Percentiles rank a stretch among this genome's conserved stretches.
phyloP scores from a whole-genome alignment of 2,113 vertebrate species.

The Panurus biarmicus region DNA sequence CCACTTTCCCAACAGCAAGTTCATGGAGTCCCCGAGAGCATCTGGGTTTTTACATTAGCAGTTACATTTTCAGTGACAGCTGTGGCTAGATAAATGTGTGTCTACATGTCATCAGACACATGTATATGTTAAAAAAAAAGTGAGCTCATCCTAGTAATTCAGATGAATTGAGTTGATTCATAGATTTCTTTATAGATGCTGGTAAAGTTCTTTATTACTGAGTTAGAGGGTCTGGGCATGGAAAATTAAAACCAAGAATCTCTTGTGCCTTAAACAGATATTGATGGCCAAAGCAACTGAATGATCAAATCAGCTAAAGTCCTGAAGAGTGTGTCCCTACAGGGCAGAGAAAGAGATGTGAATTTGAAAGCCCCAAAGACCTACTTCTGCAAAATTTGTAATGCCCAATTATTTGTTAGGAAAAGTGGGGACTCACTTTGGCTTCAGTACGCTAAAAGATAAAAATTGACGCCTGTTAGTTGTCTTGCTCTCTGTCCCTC shows the following conservation, averaged over 20 bases:
- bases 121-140: not conserved
- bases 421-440: not conserved
- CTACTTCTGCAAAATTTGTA: not conserved
- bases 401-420: not conserved
- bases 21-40: fast-evolving
- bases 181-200: not conserved
- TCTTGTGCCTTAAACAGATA: not conserved
- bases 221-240: not conserved
- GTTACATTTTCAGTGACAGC: not conserved
- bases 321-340: not conserved
- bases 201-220: not conserved
- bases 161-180: not conserved
- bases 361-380: not conserved
- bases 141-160: not conserved
- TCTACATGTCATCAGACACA: not conserved
- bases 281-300: not conserved
- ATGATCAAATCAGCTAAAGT: not conserved
- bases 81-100: not conserved
- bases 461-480: not conserved
- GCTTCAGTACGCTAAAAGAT: not conserved
- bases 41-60: not conserved
- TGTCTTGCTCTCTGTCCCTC: not conserved
- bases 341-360: not conserved
- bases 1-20: not conserved
- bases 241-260: not conserved